phyloP scores from a whole-genome alignment of 2,797 vertebrate genomes.

The Parauchenoglanis punctatus region DNA sequence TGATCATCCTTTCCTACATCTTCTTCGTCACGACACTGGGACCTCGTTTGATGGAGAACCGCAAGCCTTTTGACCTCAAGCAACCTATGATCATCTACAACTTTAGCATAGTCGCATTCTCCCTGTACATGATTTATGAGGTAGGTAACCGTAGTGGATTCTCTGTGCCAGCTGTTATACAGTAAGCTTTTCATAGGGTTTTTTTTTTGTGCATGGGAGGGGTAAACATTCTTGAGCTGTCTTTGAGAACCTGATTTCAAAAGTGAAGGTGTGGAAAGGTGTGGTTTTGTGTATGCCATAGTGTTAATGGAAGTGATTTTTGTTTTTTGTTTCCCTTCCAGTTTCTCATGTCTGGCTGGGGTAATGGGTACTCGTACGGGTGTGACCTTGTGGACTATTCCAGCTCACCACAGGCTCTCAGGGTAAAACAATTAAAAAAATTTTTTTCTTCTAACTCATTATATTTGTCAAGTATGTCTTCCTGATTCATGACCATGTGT shows the following conservation, averaged over 20 bases:
- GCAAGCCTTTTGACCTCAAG: conserved; percentile 84
- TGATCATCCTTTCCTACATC: conserved; percentile 79
- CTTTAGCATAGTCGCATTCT: conserved; percentile 79
- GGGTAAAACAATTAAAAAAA: conserved; percentile 72
- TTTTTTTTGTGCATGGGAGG: not conserved
- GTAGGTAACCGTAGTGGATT: conserved; percentile 65
- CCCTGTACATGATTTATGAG: conserved; percentile 85
- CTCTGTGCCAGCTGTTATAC: not conserved
- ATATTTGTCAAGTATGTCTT: not conserved
- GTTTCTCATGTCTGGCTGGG: conserved; percentile 91
- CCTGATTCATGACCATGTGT: not conserved
- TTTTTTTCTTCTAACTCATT: not conserved
- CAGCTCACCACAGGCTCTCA: conserved; percentile 76
- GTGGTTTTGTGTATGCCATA: not conserved
- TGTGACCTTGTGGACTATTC: conserved; percentile 88
- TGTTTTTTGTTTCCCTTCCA: conserved; percentile 48
- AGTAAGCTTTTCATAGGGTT: not conserved
- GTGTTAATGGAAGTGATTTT: not conserved
- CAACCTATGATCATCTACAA: conserved; percentile 81
- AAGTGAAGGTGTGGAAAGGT: conserved; percentile 35
- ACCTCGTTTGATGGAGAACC: conserved; percentile 86
- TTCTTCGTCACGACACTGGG: conserved; percentile 83
- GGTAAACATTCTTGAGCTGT: not conserved
- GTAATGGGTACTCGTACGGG: conserved; percentile 82
- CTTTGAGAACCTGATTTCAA: not conserved